Evolutionary conservation across 2,797 vertebrate species (phyloP).

Genomic region (Craterocephalus amniculus): DNA sequence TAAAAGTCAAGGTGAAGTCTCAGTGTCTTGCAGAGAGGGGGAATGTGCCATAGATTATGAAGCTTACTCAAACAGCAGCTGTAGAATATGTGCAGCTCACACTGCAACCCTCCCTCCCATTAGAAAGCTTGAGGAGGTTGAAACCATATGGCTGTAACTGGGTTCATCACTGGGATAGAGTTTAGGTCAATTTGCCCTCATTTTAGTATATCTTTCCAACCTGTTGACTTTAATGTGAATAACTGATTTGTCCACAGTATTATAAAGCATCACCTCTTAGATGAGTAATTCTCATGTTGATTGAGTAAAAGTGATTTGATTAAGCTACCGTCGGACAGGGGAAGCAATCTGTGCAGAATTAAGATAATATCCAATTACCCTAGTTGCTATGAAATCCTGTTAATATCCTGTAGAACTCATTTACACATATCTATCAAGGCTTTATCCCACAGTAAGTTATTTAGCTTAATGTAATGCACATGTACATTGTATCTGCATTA

Average conservation of each 20-base stretch:
- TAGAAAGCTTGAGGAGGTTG: constrained; percentile 45
- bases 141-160: too few species aligned
- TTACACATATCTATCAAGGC: constrained; percentile 24
- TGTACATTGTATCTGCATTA: too few species aligned
- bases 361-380: neutral
- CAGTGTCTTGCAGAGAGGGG: constrained; percentile 38
- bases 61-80: constrained; percentile 42
- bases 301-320: constrained; percentile 12
- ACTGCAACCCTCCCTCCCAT: constrained; percentile 63
- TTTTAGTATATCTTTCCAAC: neutral
- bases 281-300: neutral
- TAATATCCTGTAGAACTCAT: constrained; percentile 2
- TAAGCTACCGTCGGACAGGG: neutral
- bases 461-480: constrained; percentile 12
- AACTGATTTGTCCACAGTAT: neutral
- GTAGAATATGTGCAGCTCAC: constrained; percentile 36
- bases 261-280: neutral
- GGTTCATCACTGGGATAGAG: constrained; percentile 28
- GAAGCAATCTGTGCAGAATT: neutral
- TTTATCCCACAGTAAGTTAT: constrained; percentile 17
- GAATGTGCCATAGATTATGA: constrained; percentile 22
- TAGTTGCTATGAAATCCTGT: constrained; percentile 9
- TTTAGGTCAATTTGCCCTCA: constrained; percentile 23
- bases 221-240: neutral
- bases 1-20: constrained; percentile 73